Evolutionary conservation across 2,113 vertebrate species (phyloP).

Genomic region (Callorhinus ursinus): DNA sequence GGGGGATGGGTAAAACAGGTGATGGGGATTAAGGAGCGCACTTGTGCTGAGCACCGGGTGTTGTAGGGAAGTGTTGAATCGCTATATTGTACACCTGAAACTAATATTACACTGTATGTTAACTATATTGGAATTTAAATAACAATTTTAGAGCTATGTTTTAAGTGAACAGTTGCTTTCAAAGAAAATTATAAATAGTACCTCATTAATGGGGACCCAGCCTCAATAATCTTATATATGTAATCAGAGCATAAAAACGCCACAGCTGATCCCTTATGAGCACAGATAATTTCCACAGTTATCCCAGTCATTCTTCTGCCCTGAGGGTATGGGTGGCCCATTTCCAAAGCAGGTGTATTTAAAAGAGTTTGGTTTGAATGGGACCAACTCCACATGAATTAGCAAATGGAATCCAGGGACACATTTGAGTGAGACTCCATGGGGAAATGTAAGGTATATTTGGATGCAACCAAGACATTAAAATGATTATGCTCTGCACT

Average conservation of each 20-base stretch:
- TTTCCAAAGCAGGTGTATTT: constrained; percentile 65
- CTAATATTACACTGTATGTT: neutral
- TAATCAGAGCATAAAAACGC: constrained; percentile 45
- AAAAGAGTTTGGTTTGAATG: constrained; percentile 23
- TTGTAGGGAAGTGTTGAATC: neutral
- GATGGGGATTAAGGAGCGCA: neutral
- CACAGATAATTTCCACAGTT: constrained; percentile 58
- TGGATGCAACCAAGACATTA: neutral
- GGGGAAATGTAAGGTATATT: neutral
- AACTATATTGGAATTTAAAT: neutral
- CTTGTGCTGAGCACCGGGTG: neutral
- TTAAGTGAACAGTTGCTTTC: constrained; percentile 57
- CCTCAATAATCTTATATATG: constrained; percentile 43
- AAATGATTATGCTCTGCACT: too few relatives aligned
- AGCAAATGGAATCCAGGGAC: constrained; percentile 31
- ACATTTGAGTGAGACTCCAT: neutral
- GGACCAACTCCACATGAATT: constrained; percentile 1
- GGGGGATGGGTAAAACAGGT: neutral
- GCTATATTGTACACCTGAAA: neutral
- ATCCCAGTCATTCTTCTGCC: constrained; percentile 29
- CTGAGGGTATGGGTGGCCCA: constrained; percentile 71
- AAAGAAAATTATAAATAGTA: constrained; percentile 74
- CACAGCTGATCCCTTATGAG: constrained; percentile 49
- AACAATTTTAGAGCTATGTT: neutral
- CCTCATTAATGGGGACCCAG: constrained; percentile 55